Conservation (phyloP, 2,888 invertebrate genomes). For the Drosophila diplacantha region DNA sequence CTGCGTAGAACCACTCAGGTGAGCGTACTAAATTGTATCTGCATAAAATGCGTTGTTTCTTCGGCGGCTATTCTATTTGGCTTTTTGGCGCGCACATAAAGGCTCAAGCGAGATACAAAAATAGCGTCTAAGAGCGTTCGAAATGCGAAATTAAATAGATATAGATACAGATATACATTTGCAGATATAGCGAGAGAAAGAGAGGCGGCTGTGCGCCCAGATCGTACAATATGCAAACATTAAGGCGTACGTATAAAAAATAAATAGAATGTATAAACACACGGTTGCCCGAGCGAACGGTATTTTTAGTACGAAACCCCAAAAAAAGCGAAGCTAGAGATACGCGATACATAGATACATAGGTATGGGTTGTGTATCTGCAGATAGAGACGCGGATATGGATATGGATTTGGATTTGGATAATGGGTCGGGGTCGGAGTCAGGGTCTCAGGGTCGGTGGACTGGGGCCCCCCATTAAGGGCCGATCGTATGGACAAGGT, state of each 20-base stretch:
- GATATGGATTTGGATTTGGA: not conserved
- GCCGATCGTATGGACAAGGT: slow-evolving; percentile 20
- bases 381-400: slow-evolving; percentile 1
- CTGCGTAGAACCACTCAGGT: not conserved
- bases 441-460: slow-evolving; percentile 3
- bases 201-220: slow-evolving; percentile 17
- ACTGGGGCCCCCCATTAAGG: slow-evolving; percentile 10
- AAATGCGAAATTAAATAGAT: slow-evolving; percentile 63
- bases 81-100: slow-evolving; percentile 26
- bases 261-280: slow-evolving; percentile 56
- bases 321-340: slow-evolving; percentile 24
- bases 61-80: slow-evolving; percentile 14
- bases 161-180: slow-evolving; percentile 32
- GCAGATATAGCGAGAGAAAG: not conserved
- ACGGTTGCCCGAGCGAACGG: slow-evolving; percentile 34
- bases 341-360: slow-evolving; percentile 17
- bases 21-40: slow-evolving; percentile 11
- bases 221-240: slow-evolving; percentile 39
- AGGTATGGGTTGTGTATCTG: not conserved
- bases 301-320: slow-evolving; percentile 44
- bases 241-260: slow-evolving; percentile 36
- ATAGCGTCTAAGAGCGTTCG: slow-evolving; percentile 45
- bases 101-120: slow-evolving; percentile 46
- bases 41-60: slow-evolving; percentile 50
- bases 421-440: not conserved